These are phyloP conservation scores for Dasyprocta punctata DNA, from an alignment of 2,113 vertebrate species.

Conservation along the genomic window DNA sequence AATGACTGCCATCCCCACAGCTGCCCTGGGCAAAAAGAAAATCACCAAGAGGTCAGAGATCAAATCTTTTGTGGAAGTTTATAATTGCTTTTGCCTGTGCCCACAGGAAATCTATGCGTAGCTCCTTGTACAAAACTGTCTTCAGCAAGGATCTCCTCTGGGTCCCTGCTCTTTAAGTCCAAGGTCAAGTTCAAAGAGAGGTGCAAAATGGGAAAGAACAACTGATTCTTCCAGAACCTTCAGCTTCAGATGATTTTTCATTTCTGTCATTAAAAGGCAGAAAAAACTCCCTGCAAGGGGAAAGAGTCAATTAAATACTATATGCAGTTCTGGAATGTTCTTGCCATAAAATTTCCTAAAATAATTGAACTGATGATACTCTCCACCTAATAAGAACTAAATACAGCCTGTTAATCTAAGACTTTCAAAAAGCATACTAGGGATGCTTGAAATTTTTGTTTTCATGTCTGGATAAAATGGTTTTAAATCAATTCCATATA, in stretches of 20 bases:
- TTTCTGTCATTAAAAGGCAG: background rate
- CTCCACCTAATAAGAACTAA: background rate
- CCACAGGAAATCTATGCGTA: slow-evolving; percentile 89
- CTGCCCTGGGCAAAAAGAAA: slow-evolving; percentile 95
- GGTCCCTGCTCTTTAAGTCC: background rate
- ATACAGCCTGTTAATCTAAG: background rate
- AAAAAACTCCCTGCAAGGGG: background rate
- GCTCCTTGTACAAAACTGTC: background rate
- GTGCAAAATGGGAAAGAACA: background rate
- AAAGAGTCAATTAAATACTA: background rate
- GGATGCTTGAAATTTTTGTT: background rate
- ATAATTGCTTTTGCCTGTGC: slow-evolving; percentile 97
- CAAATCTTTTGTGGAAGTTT: background rate
- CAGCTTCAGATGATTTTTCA: background rate
- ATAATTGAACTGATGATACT: slow-evolving; percentile 42
- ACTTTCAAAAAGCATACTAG: background rate
- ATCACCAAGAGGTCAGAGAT: background rate
- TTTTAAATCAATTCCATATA: background rate
- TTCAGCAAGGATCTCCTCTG: background rate
- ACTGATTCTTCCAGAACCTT: background rate
- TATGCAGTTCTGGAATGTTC: slow-evolving; percentile 17
- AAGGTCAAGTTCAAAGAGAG: background rate
- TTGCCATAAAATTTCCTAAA: slow-evolving; percentile 30
- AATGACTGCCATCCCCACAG: slow-evolving; percentile 95
- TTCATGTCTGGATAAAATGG: background rate